Percentiles rank a stretch among this genome's conserved stretches.
Evolutionary conservation across 1,140 invertebrate genomes (phyloP).

Genomic region (Antheraea pernyi): DNA sequence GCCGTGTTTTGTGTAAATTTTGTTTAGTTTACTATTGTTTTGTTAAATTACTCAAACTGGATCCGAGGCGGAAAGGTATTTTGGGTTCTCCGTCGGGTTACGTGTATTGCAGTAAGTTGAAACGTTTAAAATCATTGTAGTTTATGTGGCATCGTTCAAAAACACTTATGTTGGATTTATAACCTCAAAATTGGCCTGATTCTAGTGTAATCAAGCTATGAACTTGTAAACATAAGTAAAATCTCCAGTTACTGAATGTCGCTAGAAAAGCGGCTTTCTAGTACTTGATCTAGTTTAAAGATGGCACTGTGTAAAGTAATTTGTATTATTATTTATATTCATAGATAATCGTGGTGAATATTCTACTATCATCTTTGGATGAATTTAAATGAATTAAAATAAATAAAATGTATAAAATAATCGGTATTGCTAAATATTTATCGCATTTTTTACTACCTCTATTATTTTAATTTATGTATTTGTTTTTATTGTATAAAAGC

Average conservation of each 20-base stretch:
- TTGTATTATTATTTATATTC: no score
- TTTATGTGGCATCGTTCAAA: not conserved
- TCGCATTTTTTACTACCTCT: no score
- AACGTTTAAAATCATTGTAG: not conserved
- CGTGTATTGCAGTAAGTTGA: slow-evolving; percentile 35
- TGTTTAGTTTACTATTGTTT: slow-evolving; percentile 20
- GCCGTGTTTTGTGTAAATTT: slow-evolving; percentile 17
- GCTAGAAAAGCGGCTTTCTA: slow-evolving; percentile 11
- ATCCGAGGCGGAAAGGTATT: slow-evolving; percentile 45
- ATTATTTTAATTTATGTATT: no score
- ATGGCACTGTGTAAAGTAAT: slow-evolving; percentile 27
- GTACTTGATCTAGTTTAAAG: slow-evolving; percentile 32
- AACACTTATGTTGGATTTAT: not conserved
- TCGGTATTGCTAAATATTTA: no score
- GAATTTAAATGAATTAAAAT: no score
- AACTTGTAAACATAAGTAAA: slow-evolving; percentile 19
- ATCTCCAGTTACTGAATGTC: not conserved
- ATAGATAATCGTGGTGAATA: no score
- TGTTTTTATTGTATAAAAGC: no score
- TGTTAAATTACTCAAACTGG: slow-evolving; percentile 32
- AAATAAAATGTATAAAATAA: no score
- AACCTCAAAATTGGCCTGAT: slow-evolving; percentile 16
- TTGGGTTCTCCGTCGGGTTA: slow-evolving; percentile 29
- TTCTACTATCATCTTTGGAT: no score
- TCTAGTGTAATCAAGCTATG: slow-evolving; percentile 17